Conservation (phyloP, 1,140 invertebrate genomes). For the Bradysia coprophila region DNA sequence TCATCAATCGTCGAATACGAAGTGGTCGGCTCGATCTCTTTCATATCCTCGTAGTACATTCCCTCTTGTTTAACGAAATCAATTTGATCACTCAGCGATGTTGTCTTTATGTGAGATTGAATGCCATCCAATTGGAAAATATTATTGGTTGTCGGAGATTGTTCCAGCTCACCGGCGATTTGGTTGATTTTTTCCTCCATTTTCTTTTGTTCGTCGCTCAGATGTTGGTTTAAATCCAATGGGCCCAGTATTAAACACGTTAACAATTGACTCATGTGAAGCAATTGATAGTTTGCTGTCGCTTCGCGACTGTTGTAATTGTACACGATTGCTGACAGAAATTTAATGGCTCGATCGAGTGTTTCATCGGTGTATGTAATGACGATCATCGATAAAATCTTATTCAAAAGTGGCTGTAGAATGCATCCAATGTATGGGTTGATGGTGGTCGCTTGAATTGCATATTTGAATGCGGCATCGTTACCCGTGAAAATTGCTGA, state of each 20-base stretch:
- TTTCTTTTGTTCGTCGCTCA: conserved; percentile 8
- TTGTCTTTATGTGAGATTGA: too few species aligned
- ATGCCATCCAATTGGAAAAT: too few species aligned
- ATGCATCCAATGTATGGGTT: conserved; percentile 15
- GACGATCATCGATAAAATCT: conserved; percentile 16
- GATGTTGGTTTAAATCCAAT: conserved; percentile 3
- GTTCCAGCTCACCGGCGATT: too few species aligned
- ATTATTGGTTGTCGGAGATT: too few species aligned
- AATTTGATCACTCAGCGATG: too few species aligned
- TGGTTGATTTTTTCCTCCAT: not conserved
- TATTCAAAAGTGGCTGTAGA: conserved; percentile 14
- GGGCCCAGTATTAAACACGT: conserved; percentile 18
- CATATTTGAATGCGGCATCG: not conserved
- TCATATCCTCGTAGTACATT: too few species aligned
- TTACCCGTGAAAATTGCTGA: not conserved
- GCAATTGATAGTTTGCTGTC: conserved; percentile 14
- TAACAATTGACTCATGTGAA: conserved; percentile 17
- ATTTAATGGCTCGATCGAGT: conserved; percentile 14
- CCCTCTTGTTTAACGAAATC: too few species aligned
- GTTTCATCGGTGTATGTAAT: conserved; percentile 15
- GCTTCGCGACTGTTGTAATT: conserved; percentile 13
- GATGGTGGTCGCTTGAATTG: not conserved
- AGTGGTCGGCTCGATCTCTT: too few species aligned
- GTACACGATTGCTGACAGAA: conserved; percentile 13
- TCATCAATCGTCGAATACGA: too few species aligned